phyloP scores from a whole-genome alignment of 2,113 vertebrate genomes.

The Ceyx melanurus region DNA sequence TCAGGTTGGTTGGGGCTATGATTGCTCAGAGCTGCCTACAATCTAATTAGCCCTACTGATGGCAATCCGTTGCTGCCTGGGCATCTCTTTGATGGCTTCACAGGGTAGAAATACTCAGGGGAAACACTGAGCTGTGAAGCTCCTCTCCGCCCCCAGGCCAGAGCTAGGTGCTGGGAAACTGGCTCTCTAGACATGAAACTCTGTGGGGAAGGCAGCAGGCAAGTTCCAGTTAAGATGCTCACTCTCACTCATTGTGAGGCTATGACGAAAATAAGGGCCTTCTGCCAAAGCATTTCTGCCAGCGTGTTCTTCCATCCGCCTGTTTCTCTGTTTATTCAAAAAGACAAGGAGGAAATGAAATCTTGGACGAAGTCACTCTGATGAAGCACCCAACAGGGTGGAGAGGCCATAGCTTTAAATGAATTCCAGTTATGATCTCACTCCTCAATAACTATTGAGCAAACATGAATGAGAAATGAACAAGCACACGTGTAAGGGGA shows the following conservation, averaged over 20 bases:
- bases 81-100: background rate
- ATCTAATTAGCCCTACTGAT: background rate
- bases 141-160: background rate
- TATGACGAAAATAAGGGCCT: background rate
- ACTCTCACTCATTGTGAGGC: background rate
- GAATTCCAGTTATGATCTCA: constrained; percentile 60
- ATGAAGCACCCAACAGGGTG: constrained; percentile 45
- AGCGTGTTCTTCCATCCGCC: background rate
- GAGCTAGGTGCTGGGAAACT: background rate
- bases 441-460: constrained; percentile 11
- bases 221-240: background rate
- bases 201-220: background rate
- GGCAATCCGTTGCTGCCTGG: background rate
- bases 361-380: constrained; percentile 11
- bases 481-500: background rate
- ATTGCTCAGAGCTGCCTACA: background rate
- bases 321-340: background rate
- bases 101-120: background rate
- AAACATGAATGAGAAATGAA: constrained; percentile 25
- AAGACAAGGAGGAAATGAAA: constrained; percentile 20
- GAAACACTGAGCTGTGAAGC: background rate
- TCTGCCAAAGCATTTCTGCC: background rate
- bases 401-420: constrained; percentile 12
- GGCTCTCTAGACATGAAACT: background rate
- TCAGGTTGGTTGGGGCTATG: rapidly evolving